Evolutionary conservation across 2,113 vertebrate species (phyloP).

Genomic region (Elaphurus davidianus): DNA sequence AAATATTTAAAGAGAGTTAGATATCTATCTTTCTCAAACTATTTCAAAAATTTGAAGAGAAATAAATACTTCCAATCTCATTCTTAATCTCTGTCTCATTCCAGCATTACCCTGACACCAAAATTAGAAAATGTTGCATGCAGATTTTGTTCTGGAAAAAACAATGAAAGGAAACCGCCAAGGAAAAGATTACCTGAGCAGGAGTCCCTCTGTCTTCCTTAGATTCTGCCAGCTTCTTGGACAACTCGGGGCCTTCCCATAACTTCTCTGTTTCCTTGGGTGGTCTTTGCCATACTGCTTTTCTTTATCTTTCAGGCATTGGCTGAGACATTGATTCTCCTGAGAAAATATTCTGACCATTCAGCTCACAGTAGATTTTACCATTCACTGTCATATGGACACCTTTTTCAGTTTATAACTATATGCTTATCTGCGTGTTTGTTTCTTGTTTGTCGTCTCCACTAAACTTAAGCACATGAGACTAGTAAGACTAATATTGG

Average conservation of each 20-base stretch:
- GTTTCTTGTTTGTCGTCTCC: not conserved
- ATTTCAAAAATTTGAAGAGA: not conserved
- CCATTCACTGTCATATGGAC: not conserved
- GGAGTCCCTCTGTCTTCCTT: not conserved
- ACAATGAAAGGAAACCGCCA: not conserved
- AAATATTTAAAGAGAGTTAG: not conserved
- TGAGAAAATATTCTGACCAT: not conserved
- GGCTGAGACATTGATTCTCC: not conserved
- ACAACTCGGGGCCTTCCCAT: not conserved
- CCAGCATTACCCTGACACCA: not conserved
- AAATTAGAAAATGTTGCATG: not conserved
- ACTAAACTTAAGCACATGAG: not conserved
- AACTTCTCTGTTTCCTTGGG: not conserved
- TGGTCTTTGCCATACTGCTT: not conserved
- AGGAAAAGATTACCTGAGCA: not conserved
- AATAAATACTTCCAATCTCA: not conserved
- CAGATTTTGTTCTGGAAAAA: not conserved
- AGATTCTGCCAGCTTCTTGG: not conserved
- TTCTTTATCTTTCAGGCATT: not conserved
- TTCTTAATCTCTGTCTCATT: not conserved
- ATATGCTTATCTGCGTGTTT: not conserved
- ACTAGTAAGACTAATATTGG: not conserved
- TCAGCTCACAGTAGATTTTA: not conserved
- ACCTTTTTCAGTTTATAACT: not conserved
- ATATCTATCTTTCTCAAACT: not conserved